Evolutionary conservation across 2,888 invertebrate genomes (phyloP).

Genomic region (Timema cristinae): DNA sequence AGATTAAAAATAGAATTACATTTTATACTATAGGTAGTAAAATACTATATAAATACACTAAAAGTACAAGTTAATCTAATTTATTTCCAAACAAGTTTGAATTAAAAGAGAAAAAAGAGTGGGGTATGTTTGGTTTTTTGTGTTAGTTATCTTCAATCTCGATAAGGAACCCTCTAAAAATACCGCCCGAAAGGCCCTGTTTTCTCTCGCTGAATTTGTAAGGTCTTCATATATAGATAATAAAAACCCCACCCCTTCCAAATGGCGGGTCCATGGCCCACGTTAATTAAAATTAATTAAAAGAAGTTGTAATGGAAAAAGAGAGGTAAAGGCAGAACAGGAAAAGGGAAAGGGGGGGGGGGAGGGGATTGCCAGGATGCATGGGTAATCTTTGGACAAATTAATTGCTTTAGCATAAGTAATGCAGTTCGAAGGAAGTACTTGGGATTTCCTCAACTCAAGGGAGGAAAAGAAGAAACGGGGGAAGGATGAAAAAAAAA

Average conservation of each 20-base stretch:
- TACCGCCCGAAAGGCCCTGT: too few relatives aligned
- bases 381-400: slow-evolving; percentile 49
- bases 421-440: slow-evolving; percentile 38
- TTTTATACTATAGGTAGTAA: too few relatives aligned
- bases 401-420: slow-evolving; percentile 49
- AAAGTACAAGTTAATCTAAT: too few relatives aligned
- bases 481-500: not conserved
- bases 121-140: too few relatives aligned
- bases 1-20: too few relatives aligned
- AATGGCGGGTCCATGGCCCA: slow-evolving; percentile 48
- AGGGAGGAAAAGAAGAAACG: slow-evolving; percentile 14
- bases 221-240: slow-evolving; percentile 42
- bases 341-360: not conserved
- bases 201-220: slow-evolving; percentile 35
- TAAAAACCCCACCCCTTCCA: slow-evolving; percentile 36
- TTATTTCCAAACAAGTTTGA: too few relatives aligned
- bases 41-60: too few relatives aligned
- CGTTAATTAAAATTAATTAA: slow-evolving; percentile 53
- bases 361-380: slow-evolving; percentile 41
- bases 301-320: slow-evolving; percentile 42
- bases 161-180: too few relatives aligned
- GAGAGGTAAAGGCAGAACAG: slow-evolving; percentile 13
- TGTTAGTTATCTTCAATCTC: too few relatives aligned
- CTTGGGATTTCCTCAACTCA: slow-evolving; percentile 23
- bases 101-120: too few relatives aligned